phyloP scores from a whole-genome alignment of 2,888 invertebrate species.

The Drymonia ruficornis region DNA sequence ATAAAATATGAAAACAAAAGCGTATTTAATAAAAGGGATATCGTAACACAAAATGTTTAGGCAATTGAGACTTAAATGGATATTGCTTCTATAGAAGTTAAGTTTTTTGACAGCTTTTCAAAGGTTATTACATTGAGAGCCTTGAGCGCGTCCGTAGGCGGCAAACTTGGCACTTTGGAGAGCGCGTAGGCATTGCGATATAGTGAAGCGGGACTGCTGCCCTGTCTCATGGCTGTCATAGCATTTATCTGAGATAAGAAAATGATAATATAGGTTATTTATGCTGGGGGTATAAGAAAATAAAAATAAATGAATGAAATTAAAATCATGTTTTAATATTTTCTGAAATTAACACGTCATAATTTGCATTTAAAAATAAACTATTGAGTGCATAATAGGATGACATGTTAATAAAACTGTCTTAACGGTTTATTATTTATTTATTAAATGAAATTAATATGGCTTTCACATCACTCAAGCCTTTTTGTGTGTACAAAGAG shows the following conservation, averaged over 20 bases:
- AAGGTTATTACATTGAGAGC: slow-evolving; percentile 8
- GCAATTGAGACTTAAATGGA: not conserved
- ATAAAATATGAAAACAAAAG: slow-evolving; percentile 8
- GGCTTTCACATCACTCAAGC: slow-evolving; percentile 3
- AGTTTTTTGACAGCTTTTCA: slow-evolving; percentile 5
- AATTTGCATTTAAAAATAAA: slow-evolving; percentile 4
- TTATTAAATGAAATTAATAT: slow-evolving; percentile 3
- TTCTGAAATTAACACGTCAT: not conserved
- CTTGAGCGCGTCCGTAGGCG: slow-evolving; percentile 9
- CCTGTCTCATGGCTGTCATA: slow-evolving; percentile 9
- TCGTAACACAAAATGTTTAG: not conserved
- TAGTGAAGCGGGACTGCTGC: slow-evolving; percentile 7
- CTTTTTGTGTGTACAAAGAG: not conserved
- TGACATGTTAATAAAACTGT: not conserved
- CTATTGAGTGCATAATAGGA: not conserved
- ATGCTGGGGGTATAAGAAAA: not conserved
- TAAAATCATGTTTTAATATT: slow-evolving; percentile 1
- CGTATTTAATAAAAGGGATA: slow-evolving; percentile 8
- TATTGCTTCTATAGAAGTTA: slow-evolving; percentile 6
- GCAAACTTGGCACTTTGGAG: slow-evolving; percentile 8
- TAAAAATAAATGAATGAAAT: slow-evolving; percentile 3
- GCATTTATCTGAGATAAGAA: slow-evolving; percentile 9
- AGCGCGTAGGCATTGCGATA: slow-evolving; percentile 9
- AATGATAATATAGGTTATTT: slow-evolving; percentile 8
- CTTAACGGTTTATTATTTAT: not conserved